Conservation (phyloP, 2,113 vertebrate species). For the Rattus norvegicus region DNA sequence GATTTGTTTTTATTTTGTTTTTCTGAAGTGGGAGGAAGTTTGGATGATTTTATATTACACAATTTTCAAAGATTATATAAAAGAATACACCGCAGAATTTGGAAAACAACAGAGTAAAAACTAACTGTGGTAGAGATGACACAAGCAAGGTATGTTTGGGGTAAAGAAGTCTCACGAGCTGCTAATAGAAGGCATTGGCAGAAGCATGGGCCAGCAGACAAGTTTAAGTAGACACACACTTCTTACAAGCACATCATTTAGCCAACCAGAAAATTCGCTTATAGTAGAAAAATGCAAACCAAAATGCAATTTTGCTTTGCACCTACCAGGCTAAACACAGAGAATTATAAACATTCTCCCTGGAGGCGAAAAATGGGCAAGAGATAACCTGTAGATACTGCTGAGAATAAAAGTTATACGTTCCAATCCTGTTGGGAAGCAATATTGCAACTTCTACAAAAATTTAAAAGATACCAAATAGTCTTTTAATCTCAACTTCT, state of each 20-base stretch:
- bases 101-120: slow-evolving; percentile 20
- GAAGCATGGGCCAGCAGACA: not conserved
- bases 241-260: slow-evolving; percentile 40
- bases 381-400: not conserved
- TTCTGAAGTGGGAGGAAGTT: not conserved
- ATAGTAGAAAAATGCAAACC: slow-evolving; percentile 32
- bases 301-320: slow-evolving; percentile 38
- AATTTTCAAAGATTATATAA: not conserved
- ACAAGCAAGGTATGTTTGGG: not conserved
- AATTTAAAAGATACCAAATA: not conserved
- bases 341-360: not conserved
- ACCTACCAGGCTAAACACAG: slow-evolving; percentile 20
- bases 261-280: slow-evolving; percentile 29
- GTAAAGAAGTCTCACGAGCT: not conserved
- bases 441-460: not conserved
- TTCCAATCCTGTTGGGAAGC: not conserved
- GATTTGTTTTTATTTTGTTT: not conserved
- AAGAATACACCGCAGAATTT: not conserved
- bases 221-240: not conserved
- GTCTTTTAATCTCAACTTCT: slow-evolving; percentile 41
- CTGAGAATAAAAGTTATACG: not conserved
- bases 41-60: slow-evolving; percentile 15
- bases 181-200: not conserved
- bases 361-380: not conserved
- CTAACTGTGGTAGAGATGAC: not conserved